Percentiles rank a stretch among this genome's conserved stretches.
These are phyloP conservation scores for Sympetrum striolatum DNA, from an alignment of 2,888 invertebrate species.

Conservation along the genomic window DNA sequence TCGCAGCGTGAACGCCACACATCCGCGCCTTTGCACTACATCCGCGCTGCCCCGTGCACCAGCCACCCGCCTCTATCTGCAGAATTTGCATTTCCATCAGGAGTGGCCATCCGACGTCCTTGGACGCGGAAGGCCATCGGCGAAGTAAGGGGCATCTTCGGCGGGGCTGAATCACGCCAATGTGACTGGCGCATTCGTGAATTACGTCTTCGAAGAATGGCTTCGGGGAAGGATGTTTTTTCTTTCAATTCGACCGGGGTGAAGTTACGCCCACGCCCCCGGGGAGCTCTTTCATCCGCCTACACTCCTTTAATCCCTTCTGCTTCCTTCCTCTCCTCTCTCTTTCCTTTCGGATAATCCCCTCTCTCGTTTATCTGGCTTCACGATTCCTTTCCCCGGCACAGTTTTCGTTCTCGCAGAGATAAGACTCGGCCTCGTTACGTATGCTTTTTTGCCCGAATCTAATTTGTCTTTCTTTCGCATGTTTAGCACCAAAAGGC, in stretches of 20 bases:
- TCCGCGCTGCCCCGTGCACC: background rate
- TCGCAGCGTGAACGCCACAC: background rate
- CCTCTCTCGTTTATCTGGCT: background rate
- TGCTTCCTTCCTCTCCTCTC: background rate
- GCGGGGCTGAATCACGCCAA: background rate
- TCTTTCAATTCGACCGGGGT: background rate
- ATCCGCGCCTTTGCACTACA: background rate
- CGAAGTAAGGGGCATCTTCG: background rate
- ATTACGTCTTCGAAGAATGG: background rate
- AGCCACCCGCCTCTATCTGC: background rate
- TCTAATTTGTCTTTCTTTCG: no score
- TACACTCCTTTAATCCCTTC: background rate
- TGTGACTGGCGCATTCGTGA: background rate
- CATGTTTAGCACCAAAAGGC: no score
- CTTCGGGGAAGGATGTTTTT: no score
- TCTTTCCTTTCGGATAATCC: background rate
- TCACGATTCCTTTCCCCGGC: background rate
- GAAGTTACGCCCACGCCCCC: background rate
- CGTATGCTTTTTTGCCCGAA: no score
- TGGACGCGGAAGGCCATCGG: background rate
- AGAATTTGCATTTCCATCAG: background rate
- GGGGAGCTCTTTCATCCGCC: background rate
- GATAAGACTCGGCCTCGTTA: no score
- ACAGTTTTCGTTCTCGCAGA: no score
- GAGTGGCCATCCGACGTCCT: background rate